Conservation (phyloP, 2,797 vertebrate genomes). For the Anguilla anguilla region DNA sequence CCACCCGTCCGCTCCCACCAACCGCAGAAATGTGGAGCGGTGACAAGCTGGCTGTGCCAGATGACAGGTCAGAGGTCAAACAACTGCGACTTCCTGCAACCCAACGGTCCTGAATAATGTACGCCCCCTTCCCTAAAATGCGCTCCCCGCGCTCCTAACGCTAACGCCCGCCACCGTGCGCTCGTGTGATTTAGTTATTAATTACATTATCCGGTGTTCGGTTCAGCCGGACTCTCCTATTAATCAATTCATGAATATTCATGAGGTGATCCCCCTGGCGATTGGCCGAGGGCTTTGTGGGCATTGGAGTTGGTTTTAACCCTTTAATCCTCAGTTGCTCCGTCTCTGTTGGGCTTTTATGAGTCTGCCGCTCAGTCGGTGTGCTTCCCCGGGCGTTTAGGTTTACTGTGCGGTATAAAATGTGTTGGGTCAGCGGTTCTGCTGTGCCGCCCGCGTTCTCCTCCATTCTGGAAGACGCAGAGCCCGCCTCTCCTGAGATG, state of each 20-base stretch:
- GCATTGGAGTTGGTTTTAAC: conserved; percentile 18
- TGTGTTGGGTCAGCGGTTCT: background rate
- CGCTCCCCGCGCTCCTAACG: background rate
- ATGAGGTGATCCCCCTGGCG: background rate
- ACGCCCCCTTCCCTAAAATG: background rate
- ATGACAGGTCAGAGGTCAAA: background rate
- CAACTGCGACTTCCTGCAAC: background rate
- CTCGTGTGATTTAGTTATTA: conserved; percentile 26
- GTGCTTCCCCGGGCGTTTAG: background rate
- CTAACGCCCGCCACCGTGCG: background rate
- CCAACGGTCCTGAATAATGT: conserved; percentile 22
- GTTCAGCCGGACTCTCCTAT: background rate
- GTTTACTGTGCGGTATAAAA: background rate
- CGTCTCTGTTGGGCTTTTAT: background rate
- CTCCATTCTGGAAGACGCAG: no score
- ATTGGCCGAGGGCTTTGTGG: conserved; percentile 9
- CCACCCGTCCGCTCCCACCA: background rate
- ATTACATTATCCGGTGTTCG: conserved; percentile 14
- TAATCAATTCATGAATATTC: conserved; percentile 25
- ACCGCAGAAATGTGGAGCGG: background rate
- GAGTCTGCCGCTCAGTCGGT: background rate
- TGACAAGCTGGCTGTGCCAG: background rate
- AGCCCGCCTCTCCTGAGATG: background rate
- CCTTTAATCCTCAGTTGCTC: background rate
- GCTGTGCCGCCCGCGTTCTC: background rate